A percentile compares a stretch with the other conserved stretches of the same genome.
phyloP scores from a whole-genome alignment of 2,888 invertebrate genomes.

The Choristoneura rosaceana region DNA sequence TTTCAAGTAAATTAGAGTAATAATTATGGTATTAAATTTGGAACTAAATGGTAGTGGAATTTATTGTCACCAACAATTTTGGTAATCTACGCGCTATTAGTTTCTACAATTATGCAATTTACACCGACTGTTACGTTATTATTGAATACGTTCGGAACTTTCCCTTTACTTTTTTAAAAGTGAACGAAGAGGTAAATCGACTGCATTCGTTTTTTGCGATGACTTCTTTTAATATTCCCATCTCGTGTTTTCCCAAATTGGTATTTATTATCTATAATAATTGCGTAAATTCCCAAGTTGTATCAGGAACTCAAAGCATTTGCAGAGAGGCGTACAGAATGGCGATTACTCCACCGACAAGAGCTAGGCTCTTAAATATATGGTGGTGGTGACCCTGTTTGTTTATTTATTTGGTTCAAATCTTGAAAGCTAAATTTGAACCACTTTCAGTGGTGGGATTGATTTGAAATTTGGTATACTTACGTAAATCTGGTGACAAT shows the following conservation, averaged over 20 bases:
- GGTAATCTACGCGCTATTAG: conserved; percentile 27
- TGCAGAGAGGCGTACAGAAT: too few relatives aligned
- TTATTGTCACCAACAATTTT: conserved; percentile 16
- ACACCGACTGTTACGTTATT: background rate
- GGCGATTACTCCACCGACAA: too few relatives aligned
- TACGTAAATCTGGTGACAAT: too few relatives aligned
- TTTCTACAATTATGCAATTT: conserved; percentile 20
- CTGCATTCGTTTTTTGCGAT: background rate
- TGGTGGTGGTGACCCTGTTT: too few relatives aligned
- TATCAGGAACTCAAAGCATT: too few relatives aligned
- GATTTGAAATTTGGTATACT: too few relatives aligned
- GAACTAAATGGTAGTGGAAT: conserved; percentile 14
- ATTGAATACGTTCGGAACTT: background rate
- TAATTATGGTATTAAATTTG: conserved; percentile 30
- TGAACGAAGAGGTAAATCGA: background rate
- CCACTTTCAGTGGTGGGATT: too few relatives aligned
- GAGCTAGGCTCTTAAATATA: too few relatives aligned
- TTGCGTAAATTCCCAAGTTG: background rate
- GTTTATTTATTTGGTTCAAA: too few relatives aligned
- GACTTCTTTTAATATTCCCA: background rate
- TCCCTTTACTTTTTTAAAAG: background rate
- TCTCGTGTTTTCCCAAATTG: background rate
- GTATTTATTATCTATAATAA: too few relatives aligned
- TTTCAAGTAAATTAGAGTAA: conserved; percentile 26
- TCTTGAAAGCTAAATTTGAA: too few relatives aligned